Base-by-base conservation (phyloP, 2,888 invertebrate species). In the Antheraea assamensis region DNA sequence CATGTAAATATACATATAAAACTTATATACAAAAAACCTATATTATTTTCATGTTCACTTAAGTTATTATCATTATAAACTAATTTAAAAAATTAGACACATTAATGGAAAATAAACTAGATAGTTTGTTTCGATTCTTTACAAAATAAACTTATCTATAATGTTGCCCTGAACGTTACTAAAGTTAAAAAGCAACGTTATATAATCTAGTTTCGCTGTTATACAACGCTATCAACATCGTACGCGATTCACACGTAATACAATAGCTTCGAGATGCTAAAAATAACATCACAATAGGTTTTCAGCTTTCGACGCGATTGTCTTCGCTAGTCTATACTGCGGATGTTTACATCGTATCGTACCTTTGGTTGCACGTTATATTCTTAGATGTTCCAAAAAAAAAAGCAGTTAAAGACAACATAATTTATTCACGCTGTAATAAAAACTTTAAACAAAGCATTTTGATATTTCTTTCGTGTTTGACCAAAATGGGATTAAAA, bases 221-320 rank as follows among this genome's bases (percentile, higher is more conserved):
- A 73, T 42, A 73, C 70, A 58, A 42, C 55, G 31, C 55, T 73
- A 73, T 70, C 58, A 73, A 70, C 70, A 70, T 35, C 42, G 42
- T 30, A 70, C 58, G 71, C 74, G 49, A 66, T 74, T 71, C 64
- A 71, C 66, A 74, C 74, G 71, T 74, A 74, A 71, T 55, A 73
- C 74, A 79, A 74, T 78, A 74, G 75, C 73, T 74, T 49, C 72
- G 47, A 24, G 55, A 61, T 58, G 72, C 76, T 81, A 77, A 77
- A 77, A 78, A 79, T 81, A 82, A 71, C 78, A 24, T 75, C 75
- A 77, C 81, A 79, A 73, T 75, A 73, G 74, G 72, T 78, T 78
- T 74, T 74, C 73, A 78, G 71, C 75, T 71, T 75, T 70, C 77
- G 72, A 49, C 73, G 74, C 76, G 74, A 73, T 74, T 76, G 78